Percentiles rank a stretch among this genome's conserved stretches.
Evolutionary conservation across 2,888 invertebrate genomes (phyloP).

Genomic region (Drosophila atroscutellata): DNA sequence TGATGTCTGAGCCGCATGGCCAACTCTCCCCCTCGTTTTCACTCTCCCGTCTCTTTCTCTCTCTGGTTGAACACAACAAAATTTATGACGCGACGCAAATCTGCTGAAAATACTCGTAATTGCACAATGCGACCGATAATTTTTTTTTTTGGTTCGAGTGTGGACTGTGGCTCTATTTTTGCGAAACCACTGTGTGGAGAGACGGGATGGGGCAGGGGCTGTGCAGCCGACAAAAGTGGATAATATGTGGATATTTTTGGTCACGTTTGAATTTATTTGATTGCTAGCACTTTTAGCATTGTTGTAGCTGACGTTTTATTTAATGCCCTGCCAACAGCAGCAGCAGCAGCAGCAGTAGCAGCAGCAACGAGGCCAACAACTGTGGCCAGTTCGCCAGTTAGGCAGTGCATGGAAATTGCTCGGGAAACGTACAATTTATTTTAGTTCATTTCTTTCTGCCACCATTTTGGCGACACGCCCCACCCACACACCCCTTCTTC

Average conservation of each 20-base stretch:
- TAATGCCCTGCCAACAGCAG: conserved; percentile 69
- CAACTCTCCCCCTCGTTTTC: conserved; percentile 1
- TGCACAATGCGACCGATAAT: conserved; percentile 43
- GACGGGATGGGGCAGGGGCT: conserved; percentile 2
- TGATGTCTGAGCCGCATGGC: conserved; percentile 66
- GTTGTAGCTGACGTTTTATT: conserved; percentile 80
- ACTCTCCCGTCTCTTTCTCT: neutral
- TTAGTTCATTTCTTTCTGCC: conserved; percentile 79
- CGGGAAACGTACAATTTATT: conserved; percentile 81
- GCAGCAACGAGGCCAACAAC: conserved; percentile 51
- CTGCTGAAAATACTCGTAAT: conserved; percentile 75
- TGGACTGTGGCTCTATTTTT: conserved; percentile 5
- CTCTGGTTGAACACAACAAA: conserved; percentile 29
- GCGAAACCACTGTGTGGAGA: conserved; percentile 23
- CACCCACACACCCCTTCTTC: neutral
- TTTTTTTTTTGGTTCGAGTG: neutral
- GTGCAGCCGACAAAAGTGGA: conserved; percentile 68
- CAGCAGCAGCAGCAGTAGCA: conserved; percentile 32
- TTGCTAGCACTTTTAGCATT: conserved; percentile 81
- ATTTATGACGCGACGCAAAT: conserved; percentile 79
- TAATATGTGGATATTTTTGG: conserved; percentile 81
- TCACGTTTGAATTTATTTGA: conserved; percentile 83
- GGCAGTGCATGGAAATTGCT: conserved; percentile 72
- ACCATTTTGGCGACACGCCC: conserved; percentile 62
- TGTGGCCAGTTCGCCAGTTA: conserved; percentile 34